phyloP scores from a whole-genome alignment of 2,113 vertebrate species.

The Spermophilus dauricus region DNA sequence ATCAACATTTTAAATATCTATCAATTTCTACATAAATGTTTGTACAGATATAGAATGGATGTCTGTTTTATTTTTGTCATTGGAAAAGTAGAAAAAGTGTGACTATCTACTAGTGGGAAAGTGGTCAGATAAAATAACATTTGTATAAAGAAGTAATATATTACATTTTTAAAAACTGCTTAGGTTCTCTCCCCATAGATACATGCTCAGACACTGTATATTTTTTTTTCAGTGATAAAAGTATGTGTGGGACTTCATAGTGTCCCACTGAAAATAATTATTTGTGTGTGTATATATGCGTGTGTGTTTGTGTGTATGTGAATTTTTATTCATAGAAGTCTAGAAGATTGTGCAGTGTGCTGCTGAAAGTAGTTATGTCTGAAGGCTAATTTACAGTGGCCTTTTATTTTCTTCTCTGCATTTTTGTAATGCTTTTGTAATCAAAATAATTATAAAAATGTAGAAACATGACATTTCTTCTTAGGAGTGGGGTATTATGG shows the following conservation, averaged over 20 bases:
- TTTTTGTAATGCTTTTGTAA: slow-evolving; percentile 42
- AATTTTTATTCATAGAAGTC: slow-evolving; percentile 5
- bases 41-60: not conserved
- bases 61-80: not conserved
- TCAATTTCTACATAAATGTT: not conserved
- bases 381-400: not conserved
- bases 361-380: not conserved
- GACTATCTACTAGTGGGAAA: not conserved
- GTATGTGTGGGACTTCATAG: not conserved
- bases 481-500: not conserved
- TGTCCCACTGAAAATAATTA: not conserved
- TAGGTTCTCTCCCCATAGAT: not conserved
- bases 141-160: not conserved
- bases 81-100: not conserved
- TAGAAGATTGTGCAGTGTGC: not conserved
- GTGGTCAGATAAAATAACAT: not conserved
- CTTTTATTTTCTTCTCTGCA: not conserved
- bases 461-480: not conserved
- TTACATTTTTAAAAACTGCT: not conserved
- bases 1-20: not conserved
- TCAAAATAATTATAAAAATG: slow-evolving; percentile 33
- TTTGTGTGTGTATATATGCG: not conserved
- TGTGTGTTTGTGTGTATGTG: not conserved
- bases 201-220: not conserved
- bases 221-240: not conserved